These are phyloP conservation scores for Drosophila borborema DNA, from an alignment of 2,888 invertebrate species.

Conservation along the genomic window DNA sequence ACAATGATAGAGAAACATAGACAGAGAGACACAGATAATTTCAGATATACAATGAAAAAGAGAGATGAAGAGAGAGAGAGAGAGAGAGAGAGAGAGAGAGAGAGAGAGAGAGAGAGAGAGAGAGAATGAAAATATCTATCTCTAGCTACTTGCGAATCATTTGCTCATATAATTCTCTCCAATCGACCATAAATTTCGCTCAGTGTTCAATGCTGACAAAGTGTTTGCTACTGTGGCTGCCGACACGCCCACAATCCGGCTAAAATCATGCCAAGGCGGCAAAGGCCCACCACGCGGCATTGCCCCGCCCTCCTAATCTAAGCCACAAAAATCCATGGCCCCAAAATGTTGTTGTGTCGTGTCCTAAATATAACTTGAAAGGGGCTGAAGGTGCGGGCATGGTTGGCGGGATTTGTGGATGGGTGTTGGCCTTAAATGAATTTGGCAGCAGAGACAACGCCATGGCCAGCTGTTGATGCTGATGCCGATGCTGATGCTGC, in stretches of 20 bases:
- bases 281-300: neutral
- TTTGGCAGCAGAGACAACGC: slow-evolving; percentile 40
- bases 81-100: neutral
- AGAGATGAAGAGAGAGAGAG: neutral
- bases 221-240: slow-evolving; percentile 12
- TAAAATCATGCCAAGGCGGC: slow-evolving; percentile 34
- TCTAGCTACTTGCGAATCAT: neutral
- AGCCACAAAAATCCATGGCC: slow-evolving; percentile 54
- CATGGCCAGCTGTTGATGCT: slow-evolving; percentile 18
- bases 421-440: slow-evolving; percentile 40
- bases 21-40: no score
- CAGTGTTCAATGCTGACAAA: slow-evolving; percentile 28
- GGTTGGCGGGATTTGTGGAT: neutral
- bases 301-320: slow-evolving; percentile 27
- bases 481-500: slow-evolving; percentile 20
- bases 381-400: neutral
- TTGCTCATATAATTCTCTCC: neutral
- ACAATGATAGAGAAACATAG: neutral
- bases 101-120: neutral
- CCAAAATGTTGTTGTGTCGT: slow-evolving; percentile 44
- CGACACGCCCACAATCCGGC: slow-evolving; percentile 23
- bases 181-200: slow-evolving; percentile 5
- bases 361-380: slow-evolving; percentile 55
- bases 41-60: no score
- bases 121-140: no score